Conservation (phyloP, 1,140 invertebrate species). For the Venustaconcha ellipsiformis region DNA sequence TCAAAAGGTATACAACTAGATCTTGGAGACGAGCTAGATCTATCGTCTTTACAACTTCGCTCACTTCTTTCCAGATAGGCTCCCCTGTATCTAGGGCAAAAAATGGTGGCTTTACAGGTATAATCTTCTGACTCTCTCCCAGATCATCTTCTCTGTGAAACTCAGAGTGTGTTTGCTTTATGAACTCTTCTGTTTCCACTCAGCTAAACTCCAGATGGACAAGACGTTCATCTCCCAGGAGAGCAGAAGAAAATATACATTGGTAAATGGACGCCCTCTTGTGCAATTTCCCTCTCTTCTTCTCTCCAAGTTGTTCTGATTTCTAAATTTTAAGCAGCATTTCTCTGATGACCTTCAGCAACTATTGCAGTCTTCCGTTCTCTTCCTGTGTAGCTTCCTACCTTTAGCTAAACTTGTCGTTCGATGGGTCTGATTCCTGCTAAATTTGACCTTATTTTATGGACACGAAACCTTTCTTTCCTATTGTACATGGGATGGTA, state of each 20-base stretch:
- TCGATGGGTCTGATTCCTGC: too few species aligned
- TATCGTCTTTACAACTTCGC: conserved; percentile 7
- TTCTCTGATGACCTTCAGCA: not conserved
- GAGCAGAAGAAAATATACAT: not conserved
- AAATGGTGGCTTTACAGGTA: not conserved
- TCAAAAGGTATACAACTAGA: conserved; percentile 11
- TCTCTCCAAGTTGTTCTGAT: conserved; percentile 6
- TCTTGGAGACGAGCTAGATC: conserved; percentile 1
- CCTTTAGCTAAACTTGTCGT: too few species aligned
- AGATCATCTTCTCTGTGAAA: not conserved
- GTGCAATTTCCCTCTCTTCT: not conserved
- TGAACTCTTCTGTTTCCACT: conserved; percentile 1
- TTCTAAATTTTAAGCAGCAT: not conserved
- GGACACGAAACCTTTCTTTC: conserved; percentile 5
- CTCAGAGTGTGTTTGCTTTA: not conserved
- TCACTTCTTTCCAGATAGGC: conserved; percentile 5
- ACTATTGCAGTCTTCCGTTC: not conserved
- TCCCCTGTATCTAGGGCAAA: not conserved
- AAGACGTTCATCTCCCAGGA: conserved; percentile 2
- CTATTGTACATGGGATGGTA: conserved; percentile 1
- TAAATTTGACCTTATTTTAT: not conserved
- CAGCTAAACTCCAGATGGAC: not conserved
- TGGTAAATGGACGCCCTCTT: not conserved
- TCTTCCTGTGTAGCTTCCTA: not conserved
- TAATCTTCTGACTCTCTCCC: not conserved